Conservation (phyloP, 2,113 vertebrate species). For the Calypte anna region DNA sequence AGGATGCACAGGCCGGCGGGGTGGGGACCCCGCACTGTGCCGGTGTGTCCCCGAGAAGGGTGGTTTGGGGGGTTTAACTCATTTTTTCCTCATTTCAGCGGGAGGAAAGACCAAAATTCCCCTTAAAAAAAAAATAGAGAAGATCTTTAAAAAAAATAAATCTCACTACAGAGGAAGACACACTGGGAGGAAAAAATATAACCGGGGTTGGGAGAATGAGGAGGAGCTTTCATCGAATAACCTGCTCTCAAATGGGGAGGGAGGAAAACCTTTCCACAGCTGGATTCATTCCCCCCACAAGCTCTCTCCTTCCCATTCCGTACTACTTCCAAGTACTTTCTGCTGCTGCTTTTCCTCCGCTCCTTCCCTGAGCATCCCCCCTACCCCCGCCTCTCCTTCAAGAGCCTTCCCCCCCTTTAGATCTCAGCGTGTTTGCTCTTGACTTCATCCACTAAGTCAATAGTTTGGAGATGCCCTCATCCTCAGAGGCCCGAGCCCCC, state of each 20-base stretch:
- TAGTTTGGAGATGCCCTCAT: slow-evolving; percentile 77
- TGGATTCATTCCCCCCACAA: neutral
- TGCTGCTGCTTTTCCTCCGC: slow-evolving; percentile 3
- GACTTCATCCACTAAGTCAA: slow-evolving; percentile 84
- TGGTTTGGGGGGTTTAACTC: accelerated
- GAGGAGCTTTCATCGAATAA: neutral
- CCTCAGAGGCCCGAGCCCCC: slow-evolving; percentile 65
- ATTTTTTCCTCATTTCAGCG: too few relatives aligned
- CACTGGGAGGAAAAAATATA: accelerated
- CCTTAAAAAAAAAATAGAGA: accelerated
- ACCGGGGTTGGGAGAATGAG: too few relatives aligned
- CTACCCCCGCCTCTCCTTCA: neutral
- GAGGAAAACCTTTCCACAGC: neutral
- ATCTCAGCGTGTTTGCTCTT: slow-evolving; percentile 76
- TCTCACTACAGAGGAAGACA: neutral
- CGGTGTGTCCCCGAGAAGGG: neutral
- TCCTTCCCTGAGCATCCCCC: neutral
- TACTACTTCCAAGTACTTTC: neutral
- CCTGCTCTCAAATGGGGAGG: neutral
- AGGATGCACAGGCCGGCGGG: neutral
- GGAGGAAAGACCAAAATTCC: neutral
- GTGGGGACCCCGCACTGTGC: accelerated
- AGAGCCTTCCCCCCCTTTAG: neutral
- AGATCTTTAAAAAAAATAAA: neutral
- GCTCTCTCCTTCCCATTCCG: neutral